Base-by-base conservation (phyloP, 2,113 vertebrate species). In the Ammodramus savannarum region DNA sequence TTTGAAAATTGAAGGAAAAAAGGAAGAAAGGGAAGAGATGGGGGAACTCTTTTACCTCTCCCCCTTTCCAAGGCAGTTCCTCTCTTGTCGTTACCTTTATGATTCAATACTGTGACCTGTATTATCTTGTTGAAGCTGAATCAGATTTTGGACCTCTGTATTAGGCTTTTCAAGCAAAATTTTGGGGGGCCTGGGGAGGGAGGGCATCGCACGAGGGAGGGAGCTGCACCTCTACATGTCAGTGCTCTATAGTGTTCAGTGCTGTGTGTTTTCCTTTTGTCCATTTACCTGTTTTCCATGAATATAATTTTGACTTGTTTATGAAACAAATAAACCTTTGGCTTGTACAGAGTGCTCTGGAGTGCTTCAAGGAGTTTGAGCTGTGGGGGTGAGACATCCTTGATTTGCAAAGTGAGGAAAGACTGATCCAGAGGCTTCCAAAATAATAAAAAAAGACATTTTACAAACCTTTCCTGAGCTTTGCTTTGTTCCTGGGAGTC, bases 241-340 rank as follows among this genome's bases (percentile, higher is more conserved):
- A 92, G 92, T 96, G 93, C 87, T 95, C 94, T 95, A 34, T 97
- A 97, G 96, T 98, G 96, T 86, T 97, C 95, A 97, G 97, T 98
- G 97, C 96, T 91, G 97, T 96, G 97, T 96, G 96, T 97, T 97
- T 96, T 96, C 91, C 95, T 98, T 98, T 96, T 85, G 97, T 98
- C 93, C 93, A 96, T 98, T 96, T 97, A 93, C 94, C 93, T 97
- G 98, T 98, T 98, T 97, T 98, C 97, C 97, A 98, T 97, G 97
- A 97, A 98, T 97, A 97, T 97, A 94, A 97, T 96, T 98, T 98
- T 98, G 97, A 96, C 92, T 95, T 96, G 98, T 98, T 98, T 97
- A 93, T 96, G 96, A 97, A 93, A 97, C 94, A 96, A 98, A 98
- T 98, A 98, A 97, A 98, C 95, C 85, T 95, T 96, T 78, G 95